Conservation (phyloP, 2,888 invertebrate genomes). For the Mesodorylaimus sp. region DNA sequence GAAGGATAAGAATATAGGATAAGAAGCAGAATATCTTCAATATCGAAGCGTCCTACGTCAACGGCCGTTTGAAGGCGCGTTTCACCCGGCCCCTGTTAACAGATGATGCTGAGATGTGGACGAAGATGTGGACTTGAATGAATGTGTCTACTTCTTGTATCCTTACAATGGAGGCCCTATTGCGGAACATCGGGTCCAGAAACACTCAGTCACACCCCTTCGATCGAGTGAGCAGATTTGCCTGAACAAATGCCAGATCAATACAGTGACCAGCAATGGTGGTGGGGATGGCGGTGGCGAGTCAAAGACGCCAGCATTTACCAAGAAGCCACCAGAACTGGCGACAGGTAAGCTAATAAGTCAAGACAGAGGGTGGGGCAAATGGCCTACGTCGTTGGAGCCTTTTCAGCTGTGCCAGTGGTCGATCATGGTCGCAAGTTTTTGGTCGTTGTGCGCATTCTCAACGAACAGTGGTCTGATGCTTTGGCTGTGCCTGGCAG, state of each 20-base stretch:
- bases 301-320: too few relatives aligned
- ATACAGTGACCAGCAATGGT: too few relatives aligned
- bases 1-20: too few relatives aligned
- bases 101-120: neutral
- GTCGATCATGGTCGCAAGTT: neutral
- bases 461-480: conserved; percentile 1
- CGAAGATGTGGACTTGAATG: conserved; percentile 4
- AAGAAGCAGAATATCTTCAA: conserved; percentile 14
- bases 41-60: conserved; percentile 1
- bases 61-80: neutral
- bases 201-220: neutral
- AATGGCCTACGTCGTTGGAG: too few relatives aligned
- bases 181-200: neutral
- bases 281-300: too few relatives aligned
- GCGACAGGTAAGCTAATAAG: too few relatives aligned
- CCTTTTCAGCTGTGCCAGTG: neutral
- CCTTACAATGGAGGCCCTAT: conserved; percentile 21
- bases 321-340: too few relatives aligned
- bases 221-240: neutral
- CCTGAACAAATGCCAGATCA: neutral
- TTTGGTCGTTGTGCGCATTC: neutral
- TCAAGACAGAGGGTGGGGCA: too few relatives aligned
- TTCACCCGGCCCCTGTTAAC: neutral
- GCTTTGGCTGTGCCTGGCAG: neutral
- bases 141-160: conserved; percentile 20